Percentiles rank a stretch among this genome's conserved stretches.
These are phyloP conservation scores for Recurvirostra avosetta DNA, from an alignment of 2,113 vertebrate species.

Conservation along the genomic window DNA sequence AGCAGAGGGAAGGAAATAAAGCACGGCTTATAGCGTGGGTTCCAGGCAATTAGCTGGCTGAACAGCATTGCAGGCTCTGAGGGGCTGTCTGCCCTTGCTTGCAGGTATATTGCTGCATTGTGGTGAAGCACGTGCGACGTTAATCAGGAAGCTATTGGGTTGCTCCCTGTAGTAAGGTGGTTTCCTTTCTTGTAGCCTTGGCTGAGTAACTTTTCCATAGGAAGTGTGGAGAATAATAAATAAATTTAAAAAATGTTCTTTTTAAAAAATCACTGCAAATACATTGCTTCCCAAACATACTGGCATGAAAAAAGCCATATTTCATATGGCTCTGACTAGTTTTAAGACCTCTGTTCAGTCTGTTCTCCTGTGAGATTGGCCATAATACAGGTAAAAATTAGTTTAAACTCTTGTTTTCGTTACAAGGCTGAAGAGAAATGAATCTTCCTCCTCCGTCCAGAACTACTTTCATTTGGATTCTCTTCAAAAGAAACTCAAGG, in stretches of 20 bases:
- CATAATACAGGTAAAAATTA: neutral
- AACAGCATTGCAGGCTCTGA: neutral
- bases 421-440: slow-evolving; percentile 85
- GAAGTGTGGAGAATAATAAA: neutral
- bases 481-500: slow-evolving; percentile 96
- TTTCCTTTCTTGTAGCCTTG: neutral
- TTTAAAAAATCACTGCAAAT: neutral
- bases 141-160: neutral
- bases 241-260: neutral
- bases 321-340: neutral
- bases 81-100: neutral
- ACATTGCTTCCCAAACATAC: neutral
- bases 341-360: neutral
- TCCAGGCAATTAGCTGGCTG: neutral
- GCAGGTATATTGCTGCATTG: neutral
- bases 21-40: accelerated
- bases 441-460: slow-evolving; percentile 83
- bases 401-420: neutral
- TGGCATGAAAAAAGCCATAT: neutral
- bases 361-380: neutral
- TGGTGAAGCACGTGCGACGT: neutral
- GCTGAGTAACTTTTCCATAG: neutral
- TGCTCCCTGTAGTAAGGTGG: neutral
- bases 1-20: neutral
- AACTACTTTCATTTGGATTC: slow-evolving; percentile 92